phyloP scores from a whole-genome alignment of 2,888 invertebrate genomes.

The Lumbricus terrestris region DNA sequence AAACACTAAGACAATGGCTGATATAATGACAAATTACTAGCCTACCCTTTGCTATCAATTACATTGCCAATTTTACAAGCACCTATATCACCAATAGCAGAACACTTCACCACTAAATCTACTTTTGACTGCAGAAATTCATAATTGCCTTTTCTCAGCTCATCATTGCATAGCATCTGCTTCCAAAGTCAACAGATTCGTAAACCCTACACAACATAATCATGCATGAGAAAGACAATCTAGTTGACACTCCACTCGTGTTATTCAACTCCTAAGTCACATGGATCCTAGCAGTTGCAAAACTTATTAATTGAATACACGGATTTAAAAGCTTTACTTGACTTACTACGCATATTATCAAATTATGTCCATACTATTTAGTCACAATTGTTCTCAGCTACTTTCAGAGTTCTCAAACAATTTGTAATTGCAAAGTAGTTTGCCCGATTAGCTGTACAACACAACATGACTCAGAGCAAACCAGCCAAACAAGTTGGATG shows the following conservation, averaged over 20 bases:
- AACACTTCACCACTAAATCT: neutral
- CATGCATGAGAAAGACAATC: no score
- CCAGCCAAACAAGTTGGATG: no score
- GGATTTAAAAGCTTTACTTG: neutral
- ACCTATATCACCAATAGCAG: neutral
- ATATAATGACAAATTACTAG: neutral
- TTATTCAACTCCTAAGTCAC: neutral
- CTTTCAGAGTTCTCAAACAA: no score
- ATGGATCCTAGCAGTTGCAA: neutral
- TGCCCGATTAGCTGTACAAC: no score
- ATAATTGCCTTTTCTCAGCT: neutral
- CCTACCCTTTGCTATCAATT: neutral
- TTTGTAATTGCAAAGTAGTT: no score
- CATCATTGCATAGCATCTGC: neutral
- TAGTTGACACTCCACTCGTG: neutral
- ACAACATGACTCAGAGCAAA: no score
- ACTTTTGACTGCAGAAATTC: neutral
- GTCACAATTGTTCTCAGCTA: neutral
- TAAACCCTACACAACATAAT: neutral
- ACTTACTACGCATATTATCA: neutral
- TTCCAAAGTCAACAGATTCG: neutral
- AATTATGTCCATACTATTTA: neutral
- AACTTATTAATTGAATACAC: neutral
- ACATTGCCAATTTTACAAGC: neutral
- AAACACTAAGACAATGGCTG: neutral